These are phyloP conservation scores for Caenorhabditis macrosperma DNA, from an alignment of 2,888 invertebrate species.

Conservation along the genomic window DNA sequence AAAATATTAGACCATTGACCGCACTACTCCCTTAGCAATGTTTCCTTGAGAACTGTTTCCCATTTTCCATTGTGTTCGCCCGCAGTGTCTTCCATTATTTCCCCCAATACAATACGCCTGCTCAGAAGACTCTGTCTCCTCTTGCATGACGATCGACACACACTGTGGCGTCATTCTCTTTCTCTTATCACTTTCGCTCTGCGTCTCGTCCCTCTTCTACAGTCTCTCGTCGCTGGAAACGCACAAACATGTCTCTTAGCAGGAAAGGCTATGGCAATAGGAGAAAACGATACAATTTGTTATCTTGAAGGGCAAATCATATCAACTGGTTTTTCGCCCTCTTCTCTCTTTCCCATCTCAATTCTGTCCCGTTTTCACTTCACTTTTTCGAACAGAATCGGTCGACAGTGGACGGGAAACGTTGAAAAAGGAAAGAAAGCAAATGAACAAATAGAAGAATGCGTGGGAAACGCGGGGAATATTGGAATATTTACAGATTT, in stretches of 20 bases:
- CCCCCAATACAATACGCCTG: constrained; percentile 8
- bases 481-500: background rate
- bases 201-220: background rate
- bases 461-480: background rate
- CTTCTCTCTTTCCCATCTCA: too few relatives aligned
- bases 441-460: background rate
- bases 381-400: background rate
- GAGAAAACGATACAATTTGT: constrained; percentile 6
- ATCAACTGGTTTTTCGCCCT: background rate
- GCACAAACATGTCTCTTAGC: constrained; percentile 49
- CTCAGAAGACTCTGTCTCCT: background rate
- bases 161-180: constrained; percentile 3
- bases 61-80: background rate
- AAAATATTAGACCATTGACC: too few relatives aligned
- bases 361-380: too few relatives aligned
- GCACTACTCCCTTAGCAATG: too few relatives aligned
- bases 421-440: background rate
- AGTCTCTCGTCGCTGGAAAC: background rate
- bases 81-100: background rate
- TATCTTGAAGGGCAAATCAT: constrained; percentile 5
- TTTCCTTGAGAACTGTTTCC: too few relatives aligned
- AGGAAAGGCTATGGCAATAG: constrained; percentile 20
- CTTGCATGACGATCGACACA: constrained; percentile 6
- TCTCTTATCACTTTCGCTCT: background rate
- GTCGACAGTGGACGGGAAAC: background rate